Conservation (phyloP, 2,113 vertebrate genomes). For the Erythrolamprus reginae region DNA sequence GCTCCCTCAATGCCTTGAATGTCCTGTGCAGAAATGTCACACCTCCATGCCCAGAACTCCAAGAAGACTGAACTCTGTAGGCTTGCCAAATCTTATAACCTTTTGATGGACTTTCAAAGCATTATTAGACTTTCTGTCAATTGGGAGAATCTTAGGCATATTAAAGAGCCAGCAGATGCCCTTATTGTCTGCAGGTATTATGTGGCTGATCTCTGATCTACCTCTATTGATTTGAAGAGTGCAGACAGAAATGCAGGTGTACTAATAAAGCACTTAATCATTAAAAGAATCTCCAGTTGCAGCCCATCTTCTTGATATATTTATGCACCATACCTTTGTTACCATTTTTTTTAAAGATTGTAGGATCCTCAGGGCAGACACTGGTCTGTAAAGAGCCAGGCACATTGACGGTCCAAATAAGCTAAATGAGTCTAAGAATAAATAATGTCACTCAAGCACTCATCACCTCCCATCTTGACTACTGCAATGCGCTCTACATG, state of each 20-base stretch:
- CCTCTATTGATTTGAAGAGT: neutral
- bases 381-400: neutral
- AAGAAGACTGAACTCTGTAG: neutral
- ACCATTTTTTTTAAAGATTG: neutral
- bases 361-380: neutral
- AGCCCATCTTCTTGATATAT: neutral
- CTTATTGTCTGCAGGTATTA: neutral
- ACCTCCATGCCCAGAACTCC: neutral
- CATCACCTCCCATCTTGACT: too few relatives aligned
- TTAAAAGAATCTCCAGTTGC: neutral
- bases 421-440: neutral
- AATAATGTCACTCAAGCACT: neutral
- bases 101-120: neutral
- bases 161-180: neutral
- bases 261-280: neutral
- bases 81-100: neutral
- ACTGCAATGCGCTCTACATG: too few relatives aligned
- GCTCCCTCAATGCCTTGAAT: neutral
- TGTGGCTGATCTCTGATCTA: neutral
- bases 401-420: neutral
- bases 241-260: neutral
- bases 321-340: neutral
- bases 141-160: neutral
- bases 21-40: neutral
- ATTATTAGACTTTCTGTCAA: neutral